A percentile compares a stretch with the other conserved stretches of the same genome.
phyloP scores from a whole-genome alignment of 2,113 vertebrate genomes.

The Zosterops borbonicus region DNA sequence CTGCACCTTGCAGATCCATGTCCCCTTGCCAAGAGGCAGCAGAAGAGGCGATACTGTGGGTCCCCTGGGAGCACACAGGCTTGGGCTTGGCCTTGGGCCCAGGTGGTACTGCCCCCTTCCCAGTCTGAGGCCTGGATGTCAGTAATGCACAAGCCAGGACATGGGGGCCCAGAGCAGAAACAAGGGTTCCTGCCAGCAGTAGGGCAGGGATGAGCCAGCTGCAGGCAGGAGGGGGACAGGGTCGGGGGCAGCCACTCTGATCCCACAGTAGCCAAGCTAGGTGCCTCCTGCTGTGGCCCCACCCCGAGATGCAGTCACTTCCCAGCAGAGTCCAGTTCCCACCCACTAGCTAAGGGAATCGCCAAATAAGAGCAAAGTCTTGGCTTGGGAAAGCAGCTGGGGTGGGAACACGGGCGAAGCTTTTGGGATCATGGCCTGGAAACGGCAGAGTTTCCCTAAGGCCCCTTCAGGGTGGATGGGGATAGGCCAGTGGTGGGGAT shows the following conservation, averaged over 20 bases:
- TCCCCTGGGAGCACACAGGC: neutral
- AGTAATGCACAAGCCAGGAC: accelerated
- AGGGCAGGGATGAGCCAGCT: neutral
- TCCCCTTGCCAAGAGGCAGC: neutral
- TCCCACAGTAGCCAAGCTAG: neutral
- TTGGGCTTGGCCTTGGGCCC: neutral
- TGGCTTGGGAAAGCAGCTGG: neutral
- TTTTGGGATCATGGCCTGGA: neutral
- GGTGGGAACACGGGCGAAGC: slow-evolving; percentile 41
- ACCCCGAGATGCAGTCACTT: slow-evolving; percentile 55
- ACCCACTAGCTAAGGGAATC: slow-evolving; percentile 48
- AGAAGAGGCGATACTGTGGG: neutral
- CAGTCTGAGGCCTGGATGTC: neutral
- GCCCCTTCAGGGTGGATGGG: neutral
- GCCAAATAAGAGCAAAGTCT: slow-evolving; percentile 70
- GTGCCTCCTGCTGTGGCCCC: slow-evolving; percentile 23
- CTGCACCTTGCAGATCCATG: neutral
- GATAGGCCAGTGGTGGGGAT: neutral
- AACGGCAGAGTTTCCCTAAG: neutral
- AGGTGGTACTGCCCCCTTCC: neutral
- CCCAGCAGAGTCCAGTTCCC: slow-evolving; percentile 28
- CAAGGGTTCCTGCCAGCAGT: neutral
- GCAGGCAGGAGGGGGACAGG: neutral
- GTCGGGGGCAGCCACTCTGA: accelerated
- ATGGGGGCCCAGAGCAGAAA: neutral